These are phyloP conservation scores for Coracias cyanogaster DNA, from an alignment of 2,797 vertebrate species.

Conservation along the genomic window DNA sequence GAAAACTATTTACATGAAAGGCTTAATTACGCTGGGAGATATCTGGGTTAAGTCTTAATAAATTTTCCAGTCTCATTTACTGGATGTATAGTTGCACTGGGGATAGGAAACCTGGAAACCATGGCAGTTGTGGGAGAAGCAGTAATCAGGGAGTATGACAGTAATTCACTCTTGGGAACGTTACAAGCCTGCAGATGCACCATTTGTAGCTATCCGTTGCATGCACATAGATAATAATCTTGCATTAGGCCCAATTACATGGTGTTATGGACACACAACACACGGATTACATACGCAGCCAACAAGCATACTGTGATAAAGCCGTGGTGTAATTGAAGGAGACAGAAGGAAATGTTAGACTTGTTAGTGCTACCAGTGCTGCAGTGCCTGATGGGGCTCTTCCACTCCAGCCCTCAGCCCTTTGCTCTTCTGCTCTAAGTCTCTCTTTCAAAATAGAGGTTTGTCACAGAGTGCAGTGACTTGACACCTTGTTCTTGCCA, in stretches of 20 bases:
- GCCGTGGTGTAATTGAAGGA: slow-evolving; percentile 72
- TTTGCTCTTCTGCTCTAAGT: background rate
- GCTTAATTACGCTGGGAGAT: slow-evolving; percentile 13
- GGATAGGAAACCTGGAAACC: background rate
- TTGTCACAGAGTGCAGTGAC: background rate
- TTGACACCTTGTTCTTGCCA: background rate
- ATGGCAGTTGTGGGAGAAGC: background rate
- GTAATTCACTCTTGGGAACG: slow-evolving; percentile 8
- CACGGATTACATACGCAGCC: slow-evolving; percentile 63
- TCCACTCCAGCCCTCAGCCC: background rate
- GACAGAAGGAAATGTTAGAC: slow-evolving; percentile 77
- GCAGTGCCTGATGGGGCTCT: background rate
- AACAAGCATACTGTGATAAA: slow-evolving; percentile 70
- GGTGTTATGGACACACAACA: slow-evolving; percentile 77
- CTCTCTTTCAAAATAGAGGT: background rate
- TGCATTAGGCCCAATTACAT: slow-evolving; percentile 81
- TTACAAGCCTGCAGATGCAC: background rate
- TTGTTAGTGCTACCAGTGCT: slow-evolving; percentile 54
- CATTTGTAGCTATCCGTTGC: slow-evolving; percentile 68
- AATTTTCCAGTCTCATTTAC: background rate
- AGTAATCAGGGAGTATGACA: background rate
- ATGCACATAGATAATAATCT: slow-evolving; percentile 74
- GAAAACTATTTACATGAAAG: background rate
- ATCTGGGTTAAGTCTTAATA: slow-evolving; percentile 23
- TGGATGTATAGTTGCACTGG: background rate